These are phyloP conservation scores for Tenrec ecaudatus DNA, from an alignment of 2,113 vertebrate species.

Conservation along the genomic window DNA sequence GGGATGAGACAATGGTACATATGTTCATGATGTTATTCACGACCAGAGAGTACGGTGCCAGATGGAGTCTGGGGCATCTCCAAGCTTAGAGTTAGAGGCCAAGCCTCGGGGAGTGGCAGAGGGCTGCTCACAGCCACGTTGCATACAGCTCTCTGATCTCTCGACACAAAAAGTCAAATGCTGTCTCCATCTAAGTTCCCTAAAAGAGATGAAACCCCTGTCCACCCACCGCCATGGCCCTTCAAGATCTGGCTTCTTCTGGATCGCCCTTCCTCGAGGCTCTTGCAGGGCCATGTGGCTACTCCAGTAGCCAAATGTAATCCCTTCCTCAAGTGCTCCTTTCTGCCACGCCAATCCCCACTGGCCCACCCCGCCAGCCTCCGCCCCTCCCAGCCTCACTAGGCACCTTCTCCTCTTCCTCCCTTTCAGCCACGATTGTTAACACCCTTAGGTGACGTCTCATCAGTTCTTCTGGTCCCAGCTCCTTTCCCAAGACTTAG, in stretches of 20 bases:
- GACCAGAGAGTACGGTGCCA: not conserved
- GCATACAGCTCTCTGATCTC: not conserved
- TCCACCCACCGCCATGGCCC: not conserved
- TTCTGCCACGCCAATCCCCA: not conserved
- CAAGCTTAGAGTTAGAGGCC: not conserved
- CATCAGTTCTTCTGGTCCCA: not conserved
- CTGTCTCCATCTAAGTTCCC: not conserved
- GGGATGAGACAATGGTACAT: not conserved
- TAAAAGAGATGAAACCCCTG: not conserved
- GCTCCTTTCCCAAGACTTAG: not conserved
- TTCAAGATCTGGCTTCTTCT: not conserved
- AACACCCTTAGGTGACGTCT: not conserved
- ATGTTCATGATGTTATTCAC: not conserved
- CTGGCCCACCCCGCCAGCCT: not conserved
- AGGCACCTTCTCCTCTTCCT: not conserved
- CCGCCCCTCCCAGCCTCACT: too few species aligned
- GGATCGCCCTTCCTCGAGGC: not conserved
- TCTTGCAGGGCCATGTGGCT: not conserved
- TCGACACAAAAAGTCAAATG: not conserved
- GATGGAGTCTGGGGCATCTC: not conserved
- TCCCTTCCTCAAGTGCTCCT: not conserved
- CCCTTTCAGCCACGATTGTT: not conserved
- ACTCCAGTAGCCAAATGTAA: not conserved
- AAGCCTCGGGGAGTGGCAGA: not conserved
- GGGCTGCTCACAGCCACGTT: not conserved